Evolutionary conservation across 2,888 invertebrate genomes (phyloP).

Genomic region (Sturmia bella): DNA sequence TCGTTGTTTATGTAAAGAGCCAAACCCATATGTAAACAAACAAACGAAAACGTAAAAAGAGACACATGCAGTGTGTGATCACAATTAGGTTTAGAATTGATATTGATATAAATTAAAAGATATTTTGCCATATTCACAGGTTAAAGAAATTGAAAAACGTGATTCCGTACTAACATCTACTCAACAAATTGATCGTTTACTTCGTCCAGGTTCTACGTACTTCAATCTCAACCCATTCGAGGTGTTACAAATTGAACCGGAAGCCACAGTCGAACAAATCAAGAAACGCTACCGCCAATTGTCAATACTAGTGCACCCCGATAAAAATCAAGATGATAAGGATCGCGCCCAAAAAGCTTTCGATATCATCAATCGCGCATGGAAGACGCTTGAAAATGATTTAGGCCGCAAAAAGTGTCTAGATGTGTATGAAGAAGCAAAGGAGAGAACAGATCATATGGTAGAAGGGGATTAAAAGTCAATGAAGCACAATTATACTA

Average conservation of each 20-base stretch:
- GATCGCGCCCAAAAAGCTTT: conserved; percentile 97
- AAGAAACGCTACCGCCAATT: conserved; percentile 98
- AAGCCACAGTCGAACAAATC: conserved; percentile 93
- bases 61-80: conserved; percentile 58
- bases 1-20: conserved; percentile 63
- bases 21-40: conserved; percentile 59
- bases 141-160: conserved; percentile 98
- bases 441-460: conserved; percentile 95
- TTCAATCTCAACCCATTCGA: conserved; percentile 99
- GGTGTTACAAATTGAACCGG: conserved; percentile 94
- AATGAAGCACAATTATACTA: background rate
- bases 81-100: conserved; percentile 62
- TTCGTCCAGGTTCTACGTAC: conserved; percentile 98
- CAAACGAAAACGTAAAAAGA: conserved; percentile 50
- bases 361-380: conserved; percentile 96
- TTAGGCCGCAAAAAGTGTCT: conserved; percentile 95
- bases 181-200: conserved; percentile 97
- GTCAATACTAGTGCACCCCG: conserved; percentile 99
- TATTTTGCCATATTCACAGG: conserved; percentile 84
- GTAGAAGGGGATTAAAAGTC: conserved; percentile 82
- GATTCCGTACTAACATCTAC: conserved; percentile 98
- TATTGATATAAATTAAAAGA: conserved; percentile 64
- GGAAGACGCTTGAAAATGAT: conserved; percentile 97
- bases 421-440: conserved; percentile 98
- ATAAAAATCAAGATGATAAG: conserved; percentile 97